Evolutionary conservation across 2,888 invertebrate genomes (phyloP), one percentile per base, ranked within the genome.

Genomic region (Acutogordius australiensis): DNA sequence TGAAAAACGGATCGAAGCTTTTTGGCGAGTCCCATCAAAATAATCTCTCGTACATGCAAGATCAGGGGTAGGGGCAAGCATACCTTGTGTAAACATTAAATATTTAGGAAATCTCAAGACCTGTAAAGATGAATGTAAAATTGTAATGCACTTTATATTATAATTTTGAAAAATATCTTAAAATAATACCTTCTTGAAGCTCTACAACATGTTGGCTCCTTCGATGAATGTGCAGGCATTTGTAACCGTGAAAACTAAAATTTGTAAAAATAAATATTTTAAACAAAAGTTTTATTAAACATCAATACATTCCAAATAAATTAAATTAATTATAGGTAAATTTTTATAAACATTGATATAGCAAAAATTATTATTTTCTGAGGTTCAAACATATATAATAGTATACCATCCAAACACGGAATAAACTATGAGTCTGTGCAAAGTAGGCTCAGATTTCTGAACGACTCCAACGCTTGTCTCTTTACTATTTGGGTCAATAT

Each of bases 161-260:
- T n/a, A n/a, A n/a, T n/a, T n/a, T n/a, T n/a, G n/a, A n/a, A n/a
- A n/a, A n/a, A 37, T 13, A 18, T 37, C 8, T 37, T 21, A 51
- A 8, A n/a, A 51, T 51, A n/a, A 21, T 57, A 57, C 58, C 30
- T 57, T 57, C 58, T 57, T 57, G 58, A 8, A 57, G 26, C 30
- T 57, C 58, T 27, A 57, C 29, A 29, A 57, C 26, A 26, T 57
- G 58, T n/a, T 27, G 4, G 23, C 58, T 57, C 8, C 58, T 27
- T 29, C 58, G 4, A 29, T 57, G 58, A 29, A 57, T 29, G 13
- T 18, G 29, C 29, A 57, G 29, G 23, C 58, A 57, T 57, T 57
- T 57, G 58, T 29, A 57, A 4, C 58, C 58, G 29, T 57, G 58
- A 29, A 29, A 29, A 29, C 58, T 57, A 29, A 28, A 29, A 8